Conservation (phyloP, 2,113 vertebrate species). For the Erinaceus europaeus region DNA sequence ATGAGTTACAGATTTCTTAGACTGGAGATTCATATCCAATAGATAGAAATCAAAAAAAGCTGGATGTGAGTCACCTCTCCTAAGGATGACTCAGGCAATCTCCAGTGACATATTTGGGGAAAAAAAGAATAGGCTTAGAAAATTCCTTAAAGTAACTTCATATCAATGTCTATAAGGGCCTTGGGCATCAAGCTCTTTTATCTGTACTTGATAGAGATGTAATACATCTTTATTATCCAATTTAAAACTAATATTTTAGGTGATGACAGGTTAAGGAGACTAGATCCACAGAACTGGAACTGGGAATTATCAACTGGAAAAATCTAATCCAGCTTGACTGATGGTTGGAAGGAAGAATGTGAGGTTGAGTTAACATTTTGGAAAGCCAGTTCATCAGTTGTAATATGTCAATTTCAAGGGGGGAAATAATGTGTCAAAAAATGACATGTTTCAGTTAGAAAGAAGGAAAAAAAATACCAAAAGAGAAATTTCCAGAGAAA, state of each 20-base stretch:
- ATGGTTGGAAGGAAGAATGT: constrained; percentile 37
- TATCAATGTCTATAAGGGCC: neutral
- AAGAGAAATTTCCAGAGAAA: constrained; percentile 12
- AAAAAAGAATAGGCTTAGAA: constrained; percentile 11
- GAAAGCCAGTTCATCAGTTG: constrained; percentile 10
- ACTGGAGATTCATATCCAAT: neutral
- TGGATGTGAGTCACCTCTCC: neutral
- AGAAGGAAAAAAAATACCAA: neutral
- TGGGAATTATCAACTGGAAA: constrained; percentile 64
- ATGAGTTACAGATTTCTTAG: neutral
- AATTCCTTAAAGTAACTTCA: constrained; percentile 14
- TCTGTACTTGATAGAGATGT: constrained; percentile 48
- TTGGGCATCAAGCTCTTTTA: neutral
- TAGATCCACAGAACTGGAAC: constrained; percentile 41
- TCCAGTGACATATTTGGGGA: neutral
- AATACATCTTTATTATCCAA: constrained; percentile 46
- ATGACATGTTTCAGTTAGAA: neutral
- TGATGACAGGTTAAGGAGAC: constrained; percentile 57
- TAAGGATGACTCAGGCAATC: neutral
- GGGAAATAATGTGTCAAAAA: constrained; percentile 32
- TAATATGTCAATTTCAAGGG: constrained; percentile 20
- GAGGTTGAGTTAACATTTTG: constrained; percentile 18
- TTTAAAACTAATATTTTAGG: constrained; percentile 65
- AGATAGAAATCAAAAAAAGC: neutral
- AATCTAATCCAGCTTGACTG: constrained; percentile 46